A percentile compares a stretch with the other conserved stretches of the same genome.
These are phyloP conservation scores for Helogale parvula DNA, from an alignment of 2,113 vertebrate genomes.

Conservation along the genomic window DNA sequence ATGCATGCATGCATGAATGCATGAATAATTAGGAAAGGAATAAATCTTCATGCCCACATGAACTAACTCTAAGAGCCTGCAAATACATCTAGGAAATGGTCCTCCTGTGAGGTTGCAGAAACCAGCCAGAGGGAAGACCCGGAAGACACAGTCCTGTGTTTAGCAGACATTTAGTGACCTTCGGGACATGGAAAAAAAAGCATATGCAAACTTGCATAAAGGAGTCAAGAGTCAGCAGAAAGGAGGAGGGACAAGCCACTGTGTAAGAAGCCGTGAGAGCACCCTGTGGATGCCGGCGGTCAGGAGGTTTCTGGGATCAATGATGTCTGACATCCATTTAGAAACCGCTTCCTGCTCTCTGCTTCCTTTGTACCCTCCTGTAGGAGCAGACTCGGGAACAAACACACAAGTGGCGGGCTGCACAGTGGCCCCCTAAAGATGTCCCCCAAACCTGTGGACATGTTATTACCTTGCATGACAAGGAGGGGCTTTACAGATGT, in stretches of 20 bases:
- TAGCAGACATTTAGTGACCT: not conserved
- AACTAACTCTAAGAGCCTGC: not conserved
- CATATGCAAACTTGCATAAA: not conserved
- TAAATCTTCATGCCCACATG: not conserved
- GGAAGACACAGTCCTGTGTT: not conserved
- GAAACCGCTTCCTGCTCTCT: not conserved
- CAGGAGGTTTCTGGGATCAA: not conserved
- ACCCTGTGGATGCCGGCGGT: fast-evolving
- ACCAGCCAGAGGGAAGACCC: not conserved
- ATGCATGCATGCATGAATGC: not conserved
- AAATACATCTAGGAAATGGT: not conserved
- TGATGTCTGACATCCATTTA: not conserved
- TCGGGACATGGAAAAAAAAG: not conserved
- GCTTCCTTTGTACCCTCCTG: not conserved
- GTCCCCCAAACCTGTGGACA: not conserved
- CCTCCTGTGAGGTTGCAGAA: not conserved
- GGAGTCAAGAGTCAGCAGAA: not conserved
- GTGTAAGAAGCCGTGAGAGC: not conserved
- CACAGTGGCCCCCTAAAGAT: no score
- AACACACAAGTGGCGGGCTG: fast-evolving
- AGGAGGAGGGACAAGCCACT: not conserved
- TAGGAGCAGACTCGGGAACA: not conserved
- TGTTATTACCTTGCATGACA: not conserved
- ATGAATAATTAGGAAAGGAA: not conserved
- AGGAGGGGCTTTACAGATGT: not conserved